A percentile compares a stretch with the other conserved stretches of the same genome.
Conservation (phyloP, 1,140 invertebrate species). For the Pogonomyrmex barbatus region DNA sequence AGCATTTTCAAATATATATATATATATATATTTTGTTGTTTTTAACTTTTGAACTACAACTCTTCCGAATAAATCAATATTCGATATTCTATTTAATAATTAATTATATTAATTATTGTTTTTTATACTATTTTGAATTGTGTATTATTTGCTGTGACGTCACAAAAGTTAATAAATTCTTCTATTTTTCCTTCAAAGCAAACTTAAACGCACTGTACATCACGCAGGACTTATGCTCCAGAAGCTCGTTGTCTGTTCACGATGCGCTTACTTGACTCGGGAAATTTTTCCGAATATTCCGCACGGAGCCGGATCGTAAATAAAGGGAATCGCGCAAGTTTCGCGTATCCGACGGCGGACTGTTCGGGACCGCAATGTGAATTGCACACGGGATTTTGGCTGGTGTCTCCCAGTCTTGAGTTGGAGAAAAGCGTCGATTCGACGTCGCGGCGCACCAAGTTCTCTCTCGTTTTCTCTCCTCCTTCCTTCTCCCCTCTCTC, state of each 20-base stretch:
- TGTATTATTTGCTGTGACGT: background rate
- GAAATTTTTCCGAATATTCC: conserved; percentile 60
- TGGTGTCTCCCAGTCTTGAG: conserved; percentile 19
- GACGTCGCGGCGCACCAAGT: background rate
- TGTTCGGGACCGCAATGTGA: conserved; percentile 53
- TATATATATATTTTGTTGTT: background rate
- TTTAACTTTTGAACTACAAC: background rate
- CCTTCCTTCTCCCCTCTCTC: background rate
- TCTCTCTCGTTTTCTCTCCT: conserved; percentile 25
- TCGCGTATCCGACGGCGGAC: conserved; percentile 28
- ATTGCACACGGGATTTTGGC: conserved; percentile 48
- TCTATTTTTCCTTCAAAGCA: background rate
- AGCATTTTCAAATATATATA: conserved; percentile 8
- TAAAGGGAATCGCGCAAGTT: conserved; percentile 57
- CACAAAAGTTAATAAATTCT: background rate
- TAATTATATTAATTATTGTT: too few species aligned
- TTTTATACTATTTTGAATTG: background rate
- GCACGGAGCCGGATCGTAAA: conserved; percentile 38
- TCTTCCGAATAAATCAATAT: background rate
- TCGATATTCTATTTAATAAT: background rate
- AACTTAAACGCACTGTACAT: background rate
- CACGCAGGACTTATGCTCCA: conserved; percentile 24
- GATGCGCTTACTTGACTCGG: conserved; percentile 50
- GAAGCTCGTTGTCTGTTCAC: conserved; percentile 40
- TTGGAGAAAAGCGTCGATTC: conserved; percentile 56